Conservation (phyloP, 2,797 vertebrate genomes). For the Oryzias sinensis region DNA sequence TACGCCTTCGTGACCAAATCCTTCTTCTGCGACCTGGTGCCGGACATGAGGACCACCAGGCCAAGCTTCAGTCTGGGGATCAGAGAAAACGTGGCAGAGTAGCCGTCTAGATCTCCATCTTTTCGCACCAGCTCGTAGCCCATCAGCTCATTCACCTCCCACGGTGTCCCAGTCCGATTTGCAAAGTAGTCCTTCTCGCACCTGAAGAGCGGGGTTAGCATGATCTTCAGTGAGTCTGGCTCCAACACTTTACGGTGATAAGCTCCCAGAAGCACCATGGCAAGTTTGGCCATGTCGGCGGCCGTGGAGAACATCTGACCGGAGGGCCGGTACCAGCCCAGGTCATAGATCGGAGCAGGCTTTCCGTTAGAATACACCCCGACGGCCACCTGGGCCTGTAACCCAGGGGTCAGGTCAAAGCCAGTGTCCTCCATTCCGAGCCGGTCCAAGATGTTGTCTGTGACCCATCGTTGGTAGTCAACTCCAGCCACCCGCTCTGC, state of each 20-base stretch:
- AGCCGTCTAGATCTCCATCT: slow-evolving; percentile 92
- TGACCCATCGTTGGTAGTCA: slow-evolving; percentile 90
- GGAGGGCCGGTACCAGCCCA: slow-evolving; percentile 94
- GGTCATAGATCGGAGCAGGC: slow-evolving; percentile 87
- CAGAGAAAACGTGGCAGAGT: slow-evolving; percentile 90
- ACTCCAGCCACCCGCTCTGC: slow-evolving; percentile 79
- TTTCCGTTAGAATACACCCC: slow-evolving; percentile 88
- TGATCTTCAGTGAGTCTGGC: slow-evolving; percentile 86
- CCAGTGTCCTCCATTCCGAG: slow-evolving; percentile 93
- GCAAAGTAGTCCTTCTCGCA: slow-evolving; percentile 91
- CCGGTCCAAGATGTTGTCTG: slow-evolving; percentile 86
- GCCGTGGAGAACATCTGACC: slow-evolving; percentile 96
- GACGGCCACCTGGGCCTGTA: slow-evolving; percentile 84
- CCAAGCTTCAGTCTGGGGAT: slow-evolving; percentile 87
- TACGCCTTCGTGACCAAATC: slow-evolving; percentile 84
- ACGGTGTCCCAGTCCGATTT: slow-evolving; percentile 90
- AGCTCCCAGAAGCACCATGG: slow-evolving; percentile 86
- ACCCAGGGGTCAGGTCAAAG: slow-evolving; percentile 81
- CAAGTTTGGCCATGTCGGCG: slow-evolving; percentile 90
- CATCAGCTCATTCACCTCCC: slow-evolving; percentile 89
- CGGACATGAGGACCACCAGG: slow-evolving; percentile 89
- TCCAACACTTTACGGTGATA: slow-evolving; percentile 84
- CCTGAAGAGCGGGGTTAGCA: slow-evolving; percentile 87
- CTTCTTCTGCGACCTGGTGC: slow-evolving; percentile 81
- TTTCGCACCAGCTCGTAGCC: slow-evolving; percentile 90